These are phyloP conservation scores for Bhutanitis thaidina DNA, from an alignment of 2,888 invertebrate species.

Conservation along the genomic window DNA sequence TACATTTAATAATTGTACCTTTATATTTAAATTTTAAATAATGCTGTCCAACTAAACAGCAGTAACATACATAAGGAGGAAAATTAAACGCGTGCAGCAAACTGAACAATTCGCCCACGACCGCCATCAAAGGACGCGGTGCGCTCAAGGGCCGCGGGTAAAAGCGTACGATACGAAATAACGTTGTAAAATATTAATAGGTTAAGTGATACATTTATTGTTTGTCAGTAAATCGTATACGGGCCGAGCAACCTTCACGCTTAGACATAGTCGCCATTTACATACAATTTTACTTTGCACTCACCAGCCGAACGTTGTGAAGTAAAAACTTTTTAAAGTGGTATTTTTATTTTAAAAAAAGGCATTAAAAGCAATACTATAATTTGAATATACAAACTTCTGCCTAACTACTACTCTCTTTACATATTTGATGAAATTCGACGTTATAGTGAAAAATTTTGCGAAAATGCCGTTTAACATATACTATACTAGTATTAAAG, in stretches of 20 bases:
- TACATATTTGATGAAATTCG: too few relatives aligned
- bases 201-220: conserved; percentile 24
- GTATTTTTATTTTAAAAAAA: too few relatives aligned
- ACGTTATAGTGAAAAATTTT: too few relatives aligned
- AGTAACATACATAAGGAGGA: conserved; percentile 11
- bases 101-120: conserved; percentile 12
- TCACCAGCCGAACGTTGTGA: conserved; percentile 22
- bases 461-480: too few relatives aligned
- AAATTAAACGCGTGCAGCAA: conserved; percentile 3
- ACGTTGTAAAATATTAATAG: conserved; percentile 20
- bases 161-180: conserved; percentile 14
- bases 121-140: conserved; percentile 16
- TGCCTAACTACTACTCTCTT: too few relatives aligned
- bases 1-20: too few relatives aligned
- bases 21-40: too few relatives aligned
- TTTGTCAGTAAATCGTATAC: conserved; percentile 21
- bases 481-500: too few relatives aligned
- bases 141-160: conserved; percentile 15
- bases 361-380: too few relatives aligned
- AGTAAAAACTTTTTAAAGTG: neutral
- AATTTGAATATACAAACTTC: too few relatives aligned
- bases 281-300: conserved; percentile 33
- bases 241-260: conserved; percentile 30
- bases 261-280: conserved; percentile 35
- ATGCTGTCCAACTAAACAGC: too few relatives aligned